Evolutionary conservation across 1,140 invertebrate genomes (phyloP).

Genomic region (Drosophila sulfurigaster): DNA sequence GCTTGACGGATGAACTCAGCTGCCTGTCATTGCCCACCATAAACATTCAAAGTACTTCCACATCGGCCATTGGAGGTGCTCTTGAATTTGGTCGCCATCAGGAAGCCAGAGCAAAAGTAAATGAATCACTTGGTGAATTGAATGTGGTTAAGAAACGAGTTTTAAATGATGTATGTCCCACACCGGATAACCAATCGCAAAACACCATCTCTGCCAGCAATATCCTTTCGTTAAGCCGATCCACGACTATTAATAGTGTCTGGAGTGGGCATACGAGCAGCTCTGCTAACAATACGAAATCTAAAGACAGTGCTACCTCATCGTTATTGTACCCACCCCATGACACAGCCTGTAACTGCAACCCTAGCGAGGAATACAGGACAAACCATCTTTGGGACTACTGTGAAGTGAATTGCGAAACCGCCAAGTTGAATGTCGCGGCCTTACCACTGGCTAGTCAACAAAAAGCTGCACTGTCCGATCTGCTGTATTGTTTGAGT

Average conservation of each 20-base stretch:
- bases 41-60: not conserved
- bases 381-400: conserved; percentile 3
- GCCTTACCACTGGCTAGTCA: not conserved
- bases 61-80: not conserved
- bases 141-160: not conserved
- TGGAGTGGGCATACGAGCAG: not conserved
- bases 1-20: not conserved
- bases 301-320: not conserved
- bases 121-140: not conserved
- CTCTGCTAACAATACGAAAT: not conserved
- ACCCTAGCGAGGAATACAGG: not conserved
- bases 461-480: not conserved
- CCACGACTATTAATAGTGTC: not conserved
- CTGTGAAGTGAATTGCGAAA: not conserved
- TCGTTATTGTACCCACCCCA: not conserved
- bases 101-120: not conserved
- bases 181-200: not conserved
- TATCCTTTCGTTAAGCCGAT: not conserved
- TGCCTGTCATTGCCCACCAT: not conserved
- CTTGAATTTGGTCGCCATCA: not conserved
- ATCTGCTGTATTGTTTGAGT: not conserved
- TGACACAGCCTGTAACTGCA: not conserved
- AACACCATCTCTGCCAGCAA: not conserved
- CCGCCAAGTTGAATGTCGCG: not conserved
- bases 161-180: not conserved